Evolutionary conservation across 2,797 vertebrate genomes (phyloP), one percentile per base, ranked within the genome.

Genomic region (Loris lydekkerianus): DNA sequence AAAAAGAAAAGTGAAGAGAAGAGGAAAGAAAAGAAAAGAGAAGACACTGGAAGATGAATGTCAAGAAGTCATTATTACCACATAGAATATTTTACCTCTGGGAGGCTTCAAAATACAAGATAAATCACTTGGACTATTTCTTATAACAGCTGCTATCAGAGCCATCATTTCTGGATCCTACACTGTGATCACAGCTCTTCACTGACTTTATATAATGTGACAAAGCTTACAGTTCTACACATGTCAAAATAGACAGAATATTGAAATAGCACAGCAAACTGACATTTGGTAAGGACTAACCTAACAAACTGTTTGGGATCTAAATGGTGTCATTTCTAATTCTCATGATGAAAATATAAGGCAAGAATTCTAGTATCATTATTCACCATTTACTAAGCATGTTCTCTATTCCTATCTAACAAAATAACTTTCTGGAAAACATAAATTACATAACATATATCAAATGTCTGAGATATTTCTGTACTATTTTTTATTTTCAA

Each of bases 261-360:
- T 7, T 34, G 56, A 65, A 61, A 63, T 27, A 37, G 29, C 23
- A 77, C 6, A 73, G 23, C 25, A 86, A 83, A 78, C 5, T 9
- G 80, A 40, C 31, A 84, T 63, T 53, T 86, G 70, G 27, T 88
- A 81, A 85, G 5, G 31, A 83, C 73, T 53, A 90, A 34, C 3
- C 34, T 88, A 95, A 87, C 11, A 53, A 53, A 53, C 15, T 84
- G 15, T n/a, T 17, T 34, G n/a, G 56, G 21, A 86, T 40, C 37
- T 93, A 90, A 94, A 91, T 76, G 9, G 78, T 18, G 43, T 4
- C 75, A 80, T 80, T 63, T 86, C 85, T 91, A 83, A 34, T 77
- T 80, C 31, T 69, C 21, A 25, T 3, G 29, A 65, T 63, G 53
- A 89, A 83, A 84, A 40, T 18, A 58, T 0, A 53, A 94, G 65